Evolutionary conservation across 2,797 vertebrate genomes (phyloP).

Genomic region (Danio choprae): DNA sequence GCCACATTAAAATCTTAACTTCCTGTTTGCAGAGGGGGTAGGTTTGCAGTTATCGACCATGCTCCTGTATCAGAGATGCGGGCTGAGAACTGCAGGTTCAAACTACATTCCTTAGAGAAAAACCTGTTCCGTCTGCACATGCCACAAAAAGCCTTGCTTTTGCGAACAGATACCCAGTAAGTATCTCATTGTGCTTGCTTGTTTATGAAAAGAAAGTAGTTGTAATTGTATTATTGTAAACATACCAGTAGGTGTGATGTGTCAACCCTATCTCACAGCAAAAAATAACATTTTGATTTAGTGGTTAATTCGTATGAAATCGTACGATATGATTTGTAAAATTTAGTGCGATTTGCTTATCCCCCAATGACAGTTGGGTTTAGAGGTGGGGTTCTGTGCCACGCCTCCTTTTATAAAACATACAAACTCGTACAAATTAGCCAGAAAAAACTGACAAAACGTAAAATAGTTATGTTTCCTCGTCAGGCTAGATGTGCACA

Average conservation of each 20-base stretch:
- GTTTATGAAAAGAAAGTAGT: background rate
- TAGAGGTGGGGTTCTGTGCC: too few species aligned
- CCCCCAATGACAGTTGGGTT: too few species aligned
- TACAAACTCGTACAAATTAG: too few species aligned
- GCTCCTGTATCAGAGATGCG: slow-evolving; percentile 85
- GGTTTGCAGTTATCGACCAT: slow-evolving; percentile 91
- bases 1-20: slow-evolving; percentile 4
- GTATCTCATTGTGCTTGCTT: slow-evolving; percentile 60
- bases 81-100: slow-evolving; percentile 90
- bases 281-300: too few species aligned
- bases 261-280: too few species aligned
- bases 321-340: too few species aligned
- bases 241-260: background rate
- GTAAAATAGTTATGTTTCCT: too few species aligned
- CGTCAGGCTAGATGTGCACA: too few species aligned
- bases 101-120: slow-evolving; percentile 89
- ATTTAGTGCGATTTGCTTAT: too few species aligned
- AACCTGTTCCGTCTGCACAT: slow-evolving; percentile 91
- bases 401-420: too few species aligned
- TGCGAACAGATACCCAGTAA: slow-evolving; percentile 93
- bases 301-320: too few species aligned
- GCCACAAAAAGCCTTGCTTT: slow-evolving; percentile 80
- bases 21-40: slow-evolving; percentile 76
- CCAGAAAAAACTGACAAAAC: too few species aligned
- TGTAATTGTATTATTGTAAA: background rate